These are phyloP conservation scores for Hypotaenidia okinawae DNA, from an alignment of 2,797 vertebrate genomes.

Conservation along the genomic window DNA sequence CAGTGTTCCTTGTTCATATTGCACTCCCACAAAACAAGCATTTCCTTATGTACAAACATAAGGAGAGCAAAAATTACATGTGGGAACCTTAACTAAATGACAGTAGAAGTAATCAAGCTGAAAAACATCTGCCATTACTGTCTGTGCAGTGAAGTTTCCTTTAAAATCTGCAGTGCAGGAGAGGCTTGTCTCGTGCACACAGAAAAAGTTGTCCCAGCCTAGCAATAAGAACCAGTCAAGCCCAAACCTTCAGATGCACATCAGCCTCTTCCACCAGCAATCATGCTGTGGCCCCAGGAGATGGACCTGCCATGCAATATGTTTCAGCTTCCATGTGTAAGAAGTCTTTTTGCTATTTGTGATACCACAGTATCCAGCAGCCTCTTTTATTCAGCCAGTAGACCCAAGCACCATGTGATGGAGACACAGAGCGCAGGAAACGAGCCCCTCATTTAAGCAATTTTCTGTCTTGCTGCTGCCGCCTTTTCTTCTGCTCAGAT, in stretches of 20 bases:
- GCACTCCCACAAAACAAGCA: neutral
- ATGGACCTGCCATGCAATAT: neutral
- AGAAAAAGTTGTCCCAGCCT: neutral
- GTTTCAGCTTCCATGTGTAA: neutral
- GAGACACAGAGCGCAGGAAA: neutral
- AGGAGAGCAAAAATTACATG: slow-evolving; percentile 22
- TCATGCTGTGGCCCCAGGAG: neutral
- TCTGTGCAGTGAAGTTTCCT: neutral
- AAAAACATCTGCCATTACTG: slow-evolving; percentile 45
- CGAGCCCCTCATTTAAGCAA: neutral
- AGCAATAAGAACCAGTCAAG: neutral
- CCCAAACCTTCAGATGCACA: neutral
- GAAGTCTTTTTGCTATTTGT: neutral
- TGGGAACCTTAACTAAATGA: slow-evolving; percentile 25
- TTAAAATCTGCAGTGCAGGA: neutral
- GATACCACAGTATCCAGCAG: neutral
- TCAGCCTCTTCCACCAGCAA: neutral
- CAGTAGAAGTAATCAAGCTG: slow-evolving; percentile 36
- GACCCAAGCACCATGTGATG: neutral
- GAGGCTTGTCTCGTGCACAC: neutral
- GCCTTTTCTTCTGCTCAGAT: neutral
- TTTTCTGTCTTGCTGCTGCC: neutral
- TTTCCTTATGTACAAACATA: slow-evolving; percentile 9
- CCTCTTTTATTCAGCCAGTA: neutral
- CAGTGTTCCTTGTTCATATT: neutral